These are phyloP conservation scores for Neoniphon sammara DNA, from an alignment of 2,797 vertebrate genomes.

Conservation along the genomic window DNA sequence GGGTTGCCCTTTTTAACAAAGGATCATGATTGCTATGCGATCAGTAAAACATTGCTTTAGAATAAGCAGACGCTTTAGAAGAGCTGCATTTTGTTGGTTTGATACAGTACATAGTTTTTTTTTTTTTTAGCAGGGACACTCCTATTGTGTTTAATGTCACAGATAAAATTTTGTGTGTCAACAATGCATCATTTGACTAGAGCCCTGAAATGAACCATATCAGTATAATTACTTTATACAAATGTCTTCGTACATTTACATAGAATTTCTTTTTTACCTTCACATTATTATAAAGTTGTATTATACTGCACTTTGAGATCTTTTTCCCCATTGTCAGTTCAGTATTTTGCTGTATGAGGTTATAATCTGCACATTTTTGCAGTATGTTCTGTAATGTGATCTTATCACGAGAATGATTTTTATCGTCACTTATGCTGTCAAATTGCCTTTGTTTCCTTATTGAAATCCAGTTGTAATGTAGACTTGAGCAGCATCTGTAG, in stretches of 20 bases:
- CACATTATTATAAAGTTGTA: not conserved
- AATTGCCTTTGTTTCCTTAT: not conserved
- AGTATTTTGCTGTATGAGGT: not conserved
- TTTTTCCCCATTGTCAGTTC: no score
- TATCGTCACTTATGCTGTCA: not conserved
- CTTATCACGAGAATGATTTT: not conserved
- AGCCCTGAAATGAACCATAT: not conserved
- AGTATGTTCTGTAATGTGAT: not conserved
- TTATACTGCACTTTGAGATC: not conserved
- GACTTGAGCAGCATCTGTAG: not conserved
- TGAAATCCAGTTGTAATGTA: not conserved
- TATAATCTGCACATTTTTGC: not conserved
- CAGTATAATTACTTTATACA: not conserved
- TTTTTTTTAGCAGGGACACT: conserved; percentile 29
- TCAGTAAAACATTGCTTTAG: conserved; percentile 1
- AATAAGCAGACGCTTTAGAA: not conserved
- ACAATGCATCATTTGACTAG: not conserved
- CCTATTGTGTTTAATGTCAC: conserved; percentile 15
- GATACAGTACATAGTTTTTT: not conserved
- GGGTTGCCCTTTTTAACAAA: not conserved
- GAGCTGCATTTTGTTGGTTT: not conserved
- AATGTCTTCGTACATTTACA: not conserved
- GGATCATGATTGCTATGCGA: conserved; percentile 20
- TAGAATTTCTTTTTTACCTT: not conserved
- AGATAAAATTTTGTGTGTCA: conserved; percentile 1